Evolutionary conservation across 2,888 invertebrate species (phyloP).

Genomic region (Lasioglossum marginatum): DNA sequence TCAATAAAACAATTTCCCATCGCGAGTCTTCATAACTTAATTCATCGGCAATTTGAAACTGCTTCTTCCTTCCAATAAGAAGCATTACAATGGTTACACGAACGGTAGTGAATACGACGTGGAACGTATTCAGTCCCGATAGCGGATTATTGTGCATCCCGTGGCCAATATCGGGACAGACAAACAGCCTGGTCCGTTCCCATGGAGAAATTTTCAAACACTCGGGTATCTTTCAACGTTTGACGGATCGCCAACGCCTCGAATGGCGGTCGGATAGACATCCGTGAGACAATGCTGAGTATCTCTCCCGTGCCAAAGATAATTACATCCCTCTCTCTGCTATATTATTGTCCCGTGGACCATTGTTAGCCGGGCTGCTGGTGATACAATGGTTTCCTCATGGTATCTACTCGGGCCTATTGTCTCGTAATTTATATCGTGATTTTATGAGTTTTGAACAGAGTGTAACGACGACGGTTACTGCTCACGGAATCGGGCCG

Average conservation of each 20-base stretch:
- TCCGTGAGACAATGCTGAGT: conserved; percentile 72
- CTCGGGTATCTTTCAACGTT: conserved; percentile 58
- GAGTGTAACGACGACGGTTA: conserved; percentile 38
- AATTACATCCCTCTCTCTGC: conserved; percentile 80
- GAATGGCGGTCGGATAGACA: conserved; percentile 63
- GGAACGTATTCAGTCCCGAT: background rate
- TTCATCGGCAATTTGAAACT: background rate
- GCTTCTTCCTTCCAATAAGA: background rate
- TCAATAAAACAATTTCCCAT: conserved; percentile 29
- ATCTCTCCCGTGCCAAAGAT: conserved; percentile 72
- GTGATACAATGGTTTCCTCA: conserved; percentile 73
- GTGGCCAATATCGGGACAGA: conserved; percentile 10
- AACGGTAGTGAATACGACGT: background rate
- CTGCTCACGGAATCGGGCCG: conserved; percentile 35
- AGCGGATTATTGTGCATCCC: background rate
- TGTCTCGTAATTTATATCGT: conserved; percentile 70
- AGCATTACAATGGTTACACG: conserved; percentile 2
- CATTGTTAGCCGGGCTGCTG: conserved; percentile 75
- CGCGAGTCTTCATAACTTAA: background rate
- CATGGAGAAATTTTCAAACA: conserved; percentile 34
- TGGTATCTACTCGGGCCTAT: conserved; percentile 59
- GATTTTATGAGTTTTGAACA: conserved; percentile 70
- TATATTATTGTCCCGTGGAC: conserved; percentile 78
- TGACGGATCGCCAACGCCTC: conserved; percentile 59
- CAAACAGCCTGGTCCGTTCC: background rate